These are phyloP conservation scores for Mythimna loreyi DNA, from an alignment of 2,888 invertebrate species.

Conservation along the genomic window DNA sequence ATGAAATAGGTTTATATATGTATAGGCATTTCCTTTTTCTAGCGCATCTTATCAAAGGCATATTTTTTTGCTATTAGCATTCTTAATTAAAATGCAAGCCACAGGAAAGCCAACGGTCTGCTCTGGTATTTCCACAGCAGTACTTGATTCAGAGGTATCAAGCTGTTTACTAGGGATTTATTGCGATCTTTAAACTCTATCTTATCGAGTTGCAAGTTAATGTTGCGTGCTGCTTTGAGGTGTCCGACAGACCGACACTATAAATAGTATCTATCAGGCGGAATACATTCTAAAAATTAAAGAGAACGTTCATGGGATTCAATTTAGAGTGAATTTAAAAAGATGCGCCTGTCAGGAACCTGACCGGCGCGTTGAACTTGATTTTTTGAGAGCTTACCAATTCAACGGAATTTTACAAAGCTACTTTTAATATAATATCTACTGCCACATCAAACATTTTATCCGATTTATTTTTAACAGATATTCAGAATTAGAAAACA, in stretches of 20 bases:
- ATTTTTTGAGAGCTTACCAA: not conserved
- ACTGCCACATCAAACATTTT: too few species aligned
- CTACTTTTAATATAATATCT: not conserved
- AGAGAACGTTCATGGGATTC: not conserved
- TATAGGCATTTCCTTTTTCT: not conserved
- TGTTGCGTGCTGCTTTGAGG: conserved; percentile 50
- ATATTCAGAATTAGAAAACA: too few species aligned
- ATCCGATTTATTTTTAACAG: too few species aligned
- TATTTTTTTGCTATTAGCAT: not conserved
- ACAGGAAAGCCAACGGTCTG: conserved; percentile 7
- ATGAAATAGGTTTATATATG: conserved; percentile 15
- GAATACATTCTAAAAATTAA: not conserved
- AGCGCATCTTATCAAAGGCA: not conserved
- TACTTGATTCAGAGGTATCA: conserved; percentile 12
- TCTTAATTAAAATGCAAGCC: conserved; percentile 20
- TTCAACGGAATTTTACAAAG: not conserved
- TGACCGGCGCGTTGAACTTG: not conserved
- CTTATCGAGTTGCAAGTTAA: conserved; percentile 49
- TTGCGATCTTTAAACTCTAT: conserved; percentile 55
- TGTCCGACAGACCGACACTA: conserved; percentile 7
- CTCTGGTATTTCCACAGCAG: conserved; percentile 2
- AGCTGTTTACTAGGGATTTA: conserved; percentile 36
- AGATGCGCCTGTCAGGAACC: conserved; percentile 7
- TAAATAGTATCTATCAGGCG: too few species aligned
- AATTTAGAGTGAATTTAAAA: not conserved